Base-by-base conservation (phyloP, 1,140 invertebrate species). In the Neuroterus valhalla region DNA sequence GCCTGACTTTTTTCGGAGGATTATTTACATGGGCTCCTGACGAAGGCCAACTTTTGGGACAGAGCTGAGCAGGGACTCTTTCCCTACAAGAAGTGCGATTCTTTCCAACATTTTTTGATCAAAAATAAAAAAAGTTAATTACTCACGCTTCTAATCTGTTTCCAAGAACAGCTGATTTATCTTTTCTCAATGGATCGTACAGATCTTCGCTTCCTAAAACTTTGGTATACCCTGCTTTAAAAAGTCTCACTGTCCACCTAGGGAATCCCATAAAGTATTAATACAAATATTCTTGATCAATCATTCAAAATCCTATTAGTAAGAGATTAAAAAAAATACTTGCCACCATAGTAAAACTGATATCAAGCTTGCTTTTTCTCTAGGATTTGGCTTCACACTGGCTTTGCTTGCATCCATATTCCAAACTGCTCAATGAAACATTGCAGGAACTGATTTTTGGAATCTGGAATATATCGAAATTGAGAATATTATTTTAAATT, bases 81-180 rank as follows among this genome's bases (percentile, higher is more conserved):
- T n/a, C n/a, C n/a, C n/a, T n/a, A n/a, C n/a, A n/a, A n/a, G n/a
- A n/a, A n/a, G n/a, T n/a, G n/a, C n/a, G 23, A 62, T 19, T 5
- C 17, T 44, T 21, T 4, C 15, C 46, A 21, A 2, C 38, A 26
- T 19, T 38, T 48, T 19, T 66, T 31, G 45, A 38, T 31, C n/a
- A 66, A 66, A 23, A 46, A 15, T 44, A n/a, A 42, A 38, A 52
- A 50, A 19, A 23, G 1, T 38, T 3, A 44, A 17, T 55, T 70
- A 83, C 81, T 89, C 85, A 93, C 92, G 80, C 88, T 89, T 92
- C 90, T 74, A 93, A 85, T 75, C 85, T 81, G 79, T 92, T 89
- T 12, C 92, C 91, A 48, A 93, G 82, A 11, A 78, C 48, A 50
- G 84, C 79, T 17, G 92, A 92, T 50, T 85, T 81, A 82, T 93